Evolutionary conservation across 2,888 invertebrate genomes (phyloP).

Genomic region (Calameuta pallipes): DNA sequence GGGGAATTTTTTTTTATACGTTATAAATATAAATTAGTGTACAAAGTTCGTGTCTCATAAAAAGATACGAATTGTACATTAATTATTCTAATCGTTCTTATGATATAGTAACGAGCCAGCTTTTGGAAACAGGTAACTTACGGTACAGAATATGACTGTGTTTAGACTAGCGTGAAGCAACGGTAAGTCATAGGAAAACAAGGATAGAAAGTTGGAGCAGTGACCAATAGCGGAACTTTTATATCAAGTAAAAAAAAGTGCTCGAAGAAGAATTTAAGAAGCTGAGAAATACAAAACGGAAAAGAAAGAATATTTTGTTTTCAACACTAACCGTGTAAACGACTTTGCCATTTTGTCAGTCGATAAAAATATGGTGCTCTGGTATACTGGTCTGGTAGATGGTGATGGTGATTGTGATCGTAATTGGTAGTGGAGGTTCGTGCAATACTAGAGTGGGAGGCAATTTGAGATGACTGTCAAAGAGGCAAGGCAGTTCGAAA

Average conservation of each 20-base stretch:
- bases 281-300: neutral
- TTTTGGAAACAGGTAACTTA: neutral
- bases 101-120: neutral
- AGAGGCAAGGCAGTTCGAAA: constrained; percentile 45
- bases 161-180: neutral
- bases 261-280: neutral
- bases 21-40: neutral
- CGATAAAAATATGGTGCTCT: neutral
- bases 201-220: neutral
- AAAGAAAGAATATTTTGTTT: neutral
- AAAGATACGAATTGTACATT: neutral
- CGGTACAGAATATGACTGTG: too few relatives aligned
- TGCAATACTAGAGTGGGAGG: constrained; percentile 35
- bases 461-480: constrained; percentile 52
- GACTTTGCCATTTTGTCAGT: neutral
- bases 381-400: neutral
- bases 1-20: neutral
- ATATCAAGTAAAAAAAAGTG: neutral
- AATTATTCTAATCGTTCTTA: neutral
- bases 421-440: constrained; percentile 8
- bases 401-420: constrained; percentile 16
- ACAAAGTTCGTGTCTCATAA: neutral
- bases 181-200: neutral
- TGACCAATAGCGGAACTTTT: neutral
- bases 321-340: neutral